A percentile compares a stretch with the other conserved stretches of the same genome.
Conservation (phyloP, 1,140 invertebrate species). For the Ganaspis sp. region DNA sequence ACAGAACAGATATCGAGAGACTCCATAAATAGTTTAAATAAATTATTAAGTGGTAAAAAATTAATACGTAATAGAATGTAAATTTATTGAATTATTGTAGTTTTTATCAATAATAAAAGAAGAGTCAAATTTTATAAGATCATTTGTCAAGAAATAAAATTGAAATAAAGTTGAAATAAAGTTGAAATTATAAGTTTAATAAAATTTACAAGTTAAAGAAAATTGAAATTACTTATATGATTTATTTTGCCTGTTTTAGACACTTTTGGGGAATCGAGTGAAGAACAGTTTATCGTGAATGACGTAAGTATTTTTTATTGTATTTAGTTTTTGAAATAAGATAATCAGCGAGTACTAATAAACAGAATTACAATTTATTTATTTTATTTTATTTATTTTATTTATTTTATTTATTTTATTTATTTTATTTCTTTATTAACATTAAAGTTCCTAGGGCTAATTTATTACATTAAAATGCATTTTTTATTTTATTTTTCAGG, state of each 20-base stretch:
- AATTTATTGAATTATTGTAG: too few species aligned
- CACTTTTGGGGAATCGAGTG: conserved; percentile 52
- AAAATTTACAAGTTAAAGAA: not conserved
- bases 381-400: too few species aligned
- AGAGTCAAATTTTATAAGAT: too few species aligned
- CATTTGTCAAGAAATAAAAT: not conserved
- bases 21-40: too few species aligned
- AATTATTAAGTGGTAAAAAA: not conserved
- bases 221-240: conserved; percentile 27
- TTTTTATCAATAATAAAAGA: too few species aligned
- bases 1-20: conserved; percentile 1
- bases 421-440: not conserved
- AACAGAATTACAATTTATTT: too few species aligned
- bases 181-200: not conserved
- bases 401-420: conserved; percentile 1
- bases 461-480: not conserved
- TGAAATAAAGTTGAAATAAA: not conserved
- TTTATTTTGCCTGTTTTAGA: conserved; percentile 43
- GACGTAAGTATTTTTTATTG: conserved; percentile 61
- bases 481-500: conserved; percentile 37
- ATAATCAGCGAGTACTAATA: too few species aligned
- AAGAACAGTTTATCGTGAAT: conserved; percentile 53
- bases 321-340: too few species aligned
- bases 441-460: too few species aligned
- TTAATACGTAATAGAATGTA: not conserved